phyloP scores from a whole-genome alignment of 1,140 invertebrate species.

The Rhopalosiphum maidis region DNA sequence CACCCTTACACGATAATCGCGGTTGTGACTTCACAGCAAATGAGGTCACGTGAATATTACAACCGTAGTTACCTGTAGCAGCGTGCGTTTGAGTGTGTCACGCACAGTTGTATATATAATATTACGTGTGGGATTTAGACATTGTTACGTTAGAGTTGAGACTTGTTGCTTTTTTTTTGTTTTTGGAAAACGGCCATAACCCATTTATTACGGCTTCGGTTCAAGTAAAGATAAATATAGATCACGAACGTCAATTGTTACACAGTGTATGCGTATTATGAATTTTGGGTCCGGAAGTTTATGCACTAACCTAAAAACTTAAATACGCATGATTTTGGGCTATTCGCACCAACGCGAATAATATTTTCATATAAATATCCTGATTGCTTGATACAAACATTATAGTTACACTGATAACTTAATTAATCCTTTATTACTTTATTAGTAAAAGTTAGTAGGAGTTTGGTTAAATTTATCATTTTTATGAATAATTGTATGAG shows the following conservation, averaged over 20 bases:
- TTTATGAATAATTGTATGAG: neutral
- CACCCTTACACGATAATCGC: neutral
- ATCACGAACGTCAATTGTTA: neutral
- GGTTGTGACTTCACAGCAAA: neutral
- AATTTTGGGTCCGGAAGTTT: conserved; percentile 4
- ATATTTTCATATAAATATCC: neutral
- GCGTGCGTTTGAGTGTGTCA: neutral
- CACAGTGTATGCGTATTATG: neutral
- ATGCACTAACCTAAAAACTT: neutral
- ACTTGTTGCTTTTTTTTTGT: conserved; percentile 3
- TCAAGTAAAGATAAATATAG: neutral
- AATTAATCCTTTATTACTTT: neutral
- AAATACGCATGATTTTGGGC: neutral
- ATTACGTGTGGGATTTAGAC: conserved; percentile 3
- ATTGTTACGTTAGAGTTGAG: neutral
- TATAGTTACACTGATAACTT: neutral
- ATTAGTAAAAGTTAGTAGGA: neutral
- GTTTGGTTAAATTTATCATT: neutral
- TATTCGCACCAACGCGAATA: neutral
- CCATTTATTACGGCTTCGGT: neutral
- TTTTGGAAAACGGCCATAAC: conserved; percentile 20
- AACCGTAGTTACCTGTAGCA: neutral
- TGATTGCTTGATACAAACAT: neutral
- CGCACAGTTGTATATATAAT: neutral
- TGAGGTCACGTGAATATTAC: neutral